A percentile compares a stretch with the other conserved stretches of the same genome.
phyloP scores from a whole-genome alignment of 2,113 vertebrate genomes.

The Myiagra hebetior region DNA sequence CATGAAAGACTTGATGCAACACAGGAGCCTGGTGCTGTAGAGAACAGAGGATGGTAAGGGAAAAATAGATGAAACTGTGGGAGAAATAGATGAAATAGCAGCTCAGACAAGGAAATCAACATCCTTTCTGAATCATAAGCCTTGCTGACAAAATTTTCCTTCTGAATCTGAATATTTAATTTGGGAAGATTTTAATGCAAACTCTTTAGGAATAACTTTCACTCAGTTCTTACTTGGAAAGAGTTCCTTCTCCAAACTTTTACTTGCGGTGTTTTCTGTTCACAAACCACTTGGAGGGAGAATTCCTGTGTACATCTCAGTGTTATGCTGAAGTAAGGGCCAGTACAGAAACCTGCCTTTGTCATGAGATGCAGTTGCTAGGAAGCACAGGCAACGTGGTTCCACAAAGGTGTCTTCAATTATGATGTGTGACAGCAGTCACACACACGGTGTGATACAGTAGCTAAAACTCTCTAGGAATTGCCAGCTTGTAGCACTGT shows the following conservation, averaged over 20 bases:
- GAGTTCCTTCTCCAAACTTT: not conserved
- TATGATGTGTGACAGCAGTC: not conserved
- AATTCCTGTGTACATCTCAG: not conserved
- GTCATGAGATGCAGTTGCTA: not conserved
- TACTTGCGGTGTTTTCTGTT: not conserved
- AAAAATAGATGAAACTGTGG: not conserved
- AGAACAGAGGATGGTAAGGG: not conserved
- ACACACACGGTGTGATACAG: not conserved
- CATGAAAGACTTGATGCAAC: not conserved
- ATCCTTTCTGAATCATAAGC: not conserved
- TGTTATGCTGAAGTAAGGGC: not conserved
- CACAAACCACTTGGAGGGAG: not conserved
- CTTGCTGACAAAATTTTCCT: not conserved
- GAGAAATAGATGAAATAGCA: not conserved
- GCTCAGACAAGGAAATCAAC: not conserved
- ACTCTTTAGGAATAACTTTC: not conserved
- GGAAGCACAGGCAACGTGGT: not conserved
- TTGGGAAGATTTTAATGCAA: not conserved
- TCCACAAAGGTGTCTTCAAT: not conserved
- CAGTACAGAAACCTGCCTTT: not conserved
- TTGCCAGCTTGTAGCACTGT: not conserved
- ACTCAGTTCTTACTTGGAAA: not conserved
- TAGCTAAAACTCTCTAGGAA: not conserved
- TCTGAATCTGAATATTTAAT: not conserved
- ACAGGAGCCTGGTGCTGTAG: not conserved